These are phyloP conservation scores for Helobdella robusta DNA, from an alignment of 2,888 invertebrate genomes.

Conservation along the genomic window DNA sequence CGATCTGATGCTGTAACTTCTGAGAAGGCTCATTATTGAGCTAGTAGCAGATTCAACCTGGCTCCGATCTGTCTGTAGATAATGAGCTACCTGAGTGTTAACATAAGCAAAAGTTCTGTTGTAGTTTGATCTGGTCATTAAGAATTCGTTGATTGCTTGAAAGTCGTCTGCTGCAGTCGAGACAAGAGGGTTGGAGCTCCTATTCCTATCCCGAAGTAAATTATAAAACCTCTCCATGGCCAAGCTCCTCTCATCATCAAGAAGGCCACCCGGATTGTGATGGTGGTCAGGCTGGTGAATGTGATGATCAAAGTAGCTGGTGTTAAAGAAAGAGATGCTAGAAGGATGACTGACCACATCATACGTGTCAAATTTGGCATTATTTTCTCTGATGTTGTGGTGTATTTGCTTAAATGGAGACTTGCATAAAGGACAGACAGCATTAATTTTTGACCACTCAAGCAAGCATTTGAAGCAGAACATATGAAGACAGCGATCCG, in stretches of 20 bases:
- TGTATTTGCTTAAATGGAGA: conserved; percentile 81
- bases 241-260: too few relatives aligned
- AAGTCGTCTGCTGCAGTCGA: too few relatives aligned
- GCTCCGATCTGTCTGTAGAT: too few relatives aligned
- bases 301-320: neutral
- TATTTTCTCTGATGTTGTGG: conserved; percentile 78
- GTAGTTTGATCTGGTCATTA: too few relatives aligned
- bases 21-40: neutral
- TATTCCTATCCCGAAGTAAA: too few relatives aligned
- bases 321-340: neutral
- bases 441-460: conserved; percentile 88
- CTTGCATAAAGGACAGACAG: conserved; percentile 87
- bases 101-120: too few relatives aligned
- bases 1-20: neutral
- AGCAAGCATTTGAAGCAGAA: conserved; percentile 86
- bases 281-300: too few relatives aligned
- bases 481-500: conserved; percentile 81
- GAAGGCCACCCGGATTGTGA: too few relatives aligned
- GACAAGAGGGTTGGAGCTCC: too few relatives aligned
- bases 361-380: conserved; percentile 78
- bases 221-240: too few relatives aligned
- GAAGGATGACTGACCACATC: conserved; percentile 17
- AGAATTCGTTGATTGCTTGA: too few relatives aligned
- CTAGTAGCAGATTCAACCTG: neutral
- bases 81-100: too few relatives aligned